A percentile compares a stretch with the other conserved stretches of the same genome.
These are phyloP conservation scores for Leucoraja ocellata DNA, from an alignment of 2,797 vertebrate species.

Conservation along the genomic window DNA sequence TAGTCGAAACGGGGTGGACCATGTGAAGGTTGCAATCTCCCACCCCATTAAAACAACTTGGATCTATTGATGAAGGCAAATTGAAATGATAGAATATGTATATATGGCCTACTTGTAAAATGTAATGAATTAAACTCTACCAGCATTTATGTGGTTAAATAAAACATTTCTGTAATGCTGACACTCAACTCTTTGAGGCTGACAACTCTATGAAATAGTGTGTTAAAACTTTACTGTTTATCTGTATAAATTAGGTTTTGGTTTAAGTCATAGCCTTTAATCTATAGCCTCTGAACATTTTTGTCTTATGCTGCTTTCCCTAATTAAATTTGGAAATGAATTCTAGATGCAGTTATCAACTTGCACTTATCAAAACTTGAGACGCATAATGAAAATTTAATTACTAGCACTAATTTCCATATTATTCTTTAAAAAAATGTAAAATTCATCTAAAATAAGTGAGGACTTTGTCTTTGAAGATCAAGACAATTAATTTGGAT, in stretches of 20 bases:
- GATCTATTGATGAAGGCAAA: not conserved
- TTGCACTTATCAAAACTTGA: constrained; percentile 85
- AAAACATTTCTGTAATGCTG: constrained; percentile 3
- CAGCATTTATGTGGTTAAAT: constrained; percentile 37
- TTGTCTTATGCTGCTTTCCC: constrained; percentile 75
- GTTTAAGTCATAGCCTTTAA: constrained; percentile 89
- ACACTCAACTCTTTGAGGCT: constrained; percentile 68
- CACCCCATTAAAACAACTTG: not conserved
- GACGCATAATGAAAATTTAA: constrained; percentile 99
- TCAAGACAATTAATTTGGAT: constrained; percentile 97
- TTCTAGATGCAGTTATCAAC: constrained; percentile 74
- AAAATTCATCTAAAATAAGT: constrained; percentile 99
- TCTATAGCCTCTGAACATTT: constrained; percentile 87
- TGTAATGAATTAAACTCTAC: not conserved
- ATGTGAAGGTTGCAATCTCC: too few relatives aligned
- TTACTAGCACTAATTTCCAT: constrained; percentile 98
- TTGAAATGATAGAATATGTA: not conserved
- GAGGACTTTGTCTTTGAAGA: constrained; percentile 99
- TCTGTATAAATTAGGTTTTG: constrained; percentile 92
- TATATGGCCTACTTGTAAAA: not conserved
- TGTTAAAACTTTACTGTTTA: constrained; percentile 94
- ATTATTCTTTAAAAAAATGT: constrained; percentile 97
- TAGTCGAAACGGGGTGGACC: too few relatives aligned
- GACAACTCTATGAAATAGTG: constrained; percentile 85
- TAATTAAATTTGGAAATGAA: constrained; percentile 86